Base-by-base conservation (phyloP, 2,797 vertebrate species). In the Characodon lateralis region DNA sequence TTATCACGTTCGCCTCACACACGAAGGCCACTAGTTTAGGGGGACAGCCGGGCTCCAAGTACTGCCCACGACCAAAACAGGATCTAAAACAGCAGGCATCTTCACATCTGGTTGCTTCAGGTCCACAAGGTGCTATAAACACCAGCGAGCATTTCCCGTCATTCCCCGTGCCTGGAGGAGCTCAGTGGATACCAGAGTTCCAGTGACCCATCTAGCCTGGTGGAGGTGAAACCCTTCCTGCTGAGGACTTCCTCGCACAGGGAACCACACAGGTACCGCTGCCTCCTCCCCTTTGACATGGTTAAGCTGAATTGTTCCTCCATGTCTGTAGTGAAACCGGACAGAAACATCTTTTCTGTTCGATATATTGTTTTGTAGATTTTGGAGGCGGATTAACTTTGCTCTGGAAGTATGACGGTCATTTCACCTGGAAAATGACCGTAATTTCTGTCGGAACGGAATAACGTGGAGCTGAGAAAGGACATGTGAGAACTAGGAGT, bases 211-310 rank as follows among this genome's bases (percentile, higher is more conserved):
- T 2, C 48, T 20, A 3, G 48, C 12, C 51, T 69, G 65, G 51
- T 70, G 74, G 39, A 43, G 56, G 3, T 76, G 74, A 28, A 56
- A 76, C 1, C 65, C 74, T 48, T 69, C 63, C 63, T 76, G 74
- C 63, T 76, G 65, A 43, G 74, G 43, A 2, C 65, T 69, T 2
- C 63, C 63, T 22, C 50, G 3, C 48, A 76, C 50, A 10, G 50
- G 50, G 35, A 76, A 69, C 74, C 65, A 76, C 1, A 58, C 1
- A 5, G 65, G 65, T 22, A 46, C 50, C 1, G 50, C 65, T 22
- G 65, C 74, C 1, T 28, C 31, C 3, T 39, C 59, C 46, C 46
- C 73, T 20, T 35, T 51, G 0, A 51, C 1, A 1, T 76, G 74
- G n/a, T 76, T 69, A 2, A 69, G 35, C 4, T 70, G 74, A 0